Percentiles rank a stretch among this genome's conserved stretches.
Evolutionary conservation across 2,888 invertebrate species (phyloP).

Genomic region (Aspidiotus destructor): DNA sequence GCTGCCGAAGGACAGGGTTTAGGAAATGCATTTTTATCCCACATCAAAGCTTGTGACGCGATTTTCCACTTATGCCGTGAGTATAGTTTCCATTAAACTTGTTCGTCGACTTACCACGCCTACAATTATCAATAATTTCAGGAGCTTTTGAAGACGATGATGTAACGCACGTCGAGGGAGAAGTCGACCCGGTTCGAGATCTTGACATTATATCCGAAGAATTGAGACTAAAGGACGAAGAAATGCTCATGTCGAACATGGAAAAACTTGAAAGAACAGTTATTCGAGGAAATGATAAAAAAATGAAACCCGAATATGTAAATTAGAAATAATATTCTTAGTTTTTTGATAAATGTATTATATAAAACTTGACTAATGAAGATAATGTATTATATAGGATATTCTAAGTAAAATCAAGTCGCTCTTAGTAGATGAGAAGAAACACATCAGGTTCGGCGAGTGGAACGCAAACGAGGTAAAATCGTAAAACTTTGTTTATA

Average conservation of each 20-base stretch:
- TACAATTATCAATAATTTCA: constrained; percentile 41
- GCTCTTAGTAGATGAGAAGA: constrained; percentile 76
- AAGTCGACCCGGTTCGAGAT: constrained; percentile 94
- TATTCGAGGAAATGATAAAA: constrained; percentile 81
- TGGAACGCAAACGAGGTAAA: constrained; percentile 89
- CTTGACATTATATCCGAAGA: constrained; percentile 94
- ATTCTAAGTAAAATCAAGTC: constrained; percentile 72
- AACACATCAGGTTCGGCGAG: constrained; percentile 83
- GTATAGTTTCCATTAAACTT: constrained; percentile 43
- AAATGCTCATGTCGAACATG: constrained; percentile 67
- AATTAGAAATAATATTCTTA: constrained; percentile 42
- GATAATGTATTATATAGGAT: constrained; percentile 55
- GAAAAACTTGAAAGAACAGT: constrained; percentile 80
- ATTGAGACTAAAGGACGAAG: constrained; percentile 85
- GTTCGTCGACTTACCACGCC: background rate
- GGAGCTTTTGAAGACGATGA: constrained; percentile 96
- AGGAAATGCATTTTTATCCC: constrained; percentile 96
- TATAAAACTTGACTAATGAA: too few species aligned
- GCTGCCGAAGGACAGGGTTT: constrained; percentile 96
- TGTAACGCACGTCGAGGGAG: constrained; percentile 96
- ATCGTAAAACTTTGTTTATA: constrained; percentile 12
- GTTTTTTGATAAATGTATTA: background rate
- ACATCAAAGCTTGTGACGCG: constrained; percentile 97
- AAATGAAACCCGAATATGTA: constrained; percentile 89
- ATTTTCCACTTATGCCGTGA: constrained; percentile 94